Base-by-base conservation (phyloP, 1,140 invertebrate genomes). In the Dendroctonus valens region DNA sequence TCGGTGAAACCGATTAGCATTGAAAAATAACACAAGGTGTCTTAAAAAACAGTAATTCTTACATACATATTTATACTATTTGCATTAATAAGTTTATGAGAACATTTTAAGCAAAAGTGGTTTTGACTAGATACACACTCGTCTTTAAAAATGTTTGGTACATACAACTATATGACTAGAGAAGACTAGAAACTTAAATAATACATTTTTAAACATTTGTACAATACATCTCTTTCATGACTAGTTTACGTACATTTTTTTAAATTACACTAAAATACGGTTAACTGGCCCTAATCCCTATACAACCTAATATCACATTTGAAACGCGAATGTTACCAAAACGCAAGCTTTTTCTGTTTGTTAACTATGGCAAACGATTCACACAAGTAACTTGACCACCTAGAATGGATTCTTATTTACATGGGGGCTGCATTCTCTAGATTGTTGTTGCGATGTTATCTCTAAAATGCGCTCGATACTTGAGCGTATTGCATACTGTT, bases 401-500 rank as follows among this genome's bases (percentile, higher is more conserved):
- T 5, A 40, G 12, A 50, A 59, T 59, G 12, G 7, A 26, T 55
- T 8, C 5, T 38, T 38, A 59, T 7, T 12, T 44, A 53, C 37
- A 38, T 14, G 51, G 51, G 11, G 5, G 38, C 26, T 6, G 14
- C 7, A 50, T 38, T 0, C 5, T n/a, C 8, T 38, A 6, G 12
- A 50, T 14, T 7, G 42, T 46, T 15, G n/a, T 60, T 49, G 15
- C 7, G 3, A 41, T 11, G 15, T 52, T 38, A 7, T 12, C 8
- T 41, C 7, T 2, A 46, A 14, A 49, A 14, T 38, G 12, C 48
- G 15, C 55, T 59, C 68, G 59, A 64, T 69, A 75, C 70, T 75
- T 65, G 70, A 78, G 76, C 76, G 75, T 77, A 78, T 78, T 78
- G 77, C 77, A 76, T 75, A 76, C 74, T 76, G 70, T 65, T 72